Conservation (phyloP, 53 echinoderm and acorn worm species). For the Paracentrotus lividus region DNA sequence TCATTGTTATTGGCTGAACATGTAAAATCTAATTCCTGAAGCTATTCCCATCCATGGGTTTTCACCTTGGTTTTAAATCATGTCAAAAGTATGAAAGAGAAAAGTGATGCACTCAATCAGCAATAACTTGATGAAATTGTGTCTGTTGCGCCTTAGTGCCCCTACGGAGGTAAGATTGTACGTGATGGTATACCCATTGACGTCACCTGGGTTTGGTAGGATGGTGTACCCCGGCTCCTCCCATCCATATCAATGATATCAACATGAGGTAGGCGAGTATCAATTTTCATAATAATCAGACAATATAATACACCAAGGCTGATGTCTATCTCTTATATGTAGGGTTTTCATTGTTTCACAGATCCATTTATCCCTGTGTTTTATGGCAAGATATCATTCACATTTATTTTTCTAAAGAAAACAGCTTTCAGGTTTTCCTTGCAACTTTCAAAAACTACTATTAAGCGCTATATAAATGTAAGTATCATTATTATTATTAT, state of each 20-base stretch:
- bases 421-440: no score
- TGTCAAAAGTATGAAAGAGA: slow-evolving; percentile 1
- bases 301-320: neutral
- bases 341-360: neutral
- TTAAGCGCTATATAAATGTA: no score
- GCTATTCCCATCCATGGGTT: neutral
- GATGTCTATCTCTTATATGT: neutral
- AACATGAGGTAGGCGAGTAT: slow-evolving; percentile 41
- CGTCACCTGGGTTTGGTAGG: slow-evolving; percentile 7
- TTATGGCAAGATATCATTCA: neutral
- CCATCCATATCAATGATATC: neutral
- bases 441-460: no score
- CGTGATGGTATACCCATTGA: slow-evolving; percentile 53
- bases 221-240: slow-evolving; percentile 32
- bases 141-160: slow-evolving; percentile 34
- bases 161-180: slow-evolving; percentile 14
- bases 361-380: neutral
- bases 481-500: no score
- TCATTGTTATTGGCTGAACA: slow-evolving; percentile 22
- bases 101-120: slow-evolving; percentile 45
- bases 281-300: slow-evolving; percentile 37
- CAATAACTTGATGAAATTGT: slow-evolving; percentile 39
- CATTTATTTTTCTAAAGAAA: no score
- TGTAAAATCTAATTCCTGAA: slow-evolving; percentile 14
- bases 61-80: slow-evolving; percentile 33